Conservation (phyloP, 2,113 vertebrate genomes). For the Protobothrops mucrosquamatus region DNA sequence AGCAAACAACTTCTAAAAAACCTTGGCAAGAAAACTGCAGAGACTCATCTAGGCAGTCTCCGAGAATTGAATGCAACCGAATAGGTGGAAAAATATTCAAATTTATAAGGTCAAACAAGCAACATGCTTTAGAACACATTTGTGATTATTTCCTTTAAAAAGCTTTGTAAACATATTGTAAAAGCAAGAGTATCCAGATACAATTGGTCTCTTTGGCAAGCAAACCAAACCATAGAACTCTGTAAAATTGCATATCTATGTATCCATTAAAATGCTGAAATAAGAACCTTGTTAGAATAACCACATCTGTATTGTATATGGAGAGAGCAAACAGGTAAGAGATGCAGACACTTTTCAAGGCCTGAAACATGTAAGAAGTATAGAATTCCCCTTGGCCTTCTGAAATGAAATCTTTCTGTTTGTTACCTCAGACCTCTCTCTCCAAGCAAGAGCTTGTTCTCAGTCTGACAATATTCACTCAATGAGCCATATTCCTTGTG, state of each 20-base stretch:
- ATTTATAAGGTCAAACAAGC: not conserved
- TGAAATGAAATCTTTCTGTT: not conserved
- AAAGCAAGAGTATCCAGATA: not conserved
- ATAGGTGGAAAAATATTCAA: not conserved
- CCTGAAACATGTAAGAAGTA: not conserved
- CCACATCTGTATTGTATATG: not conserved
- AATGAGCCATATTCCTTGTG: not conserved
- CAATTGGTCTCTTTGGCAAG: not conserved
- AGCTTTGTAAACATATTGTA: not conserved
- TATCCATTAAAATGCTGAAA: not conserved
- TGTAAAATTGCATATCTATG: not conserved
- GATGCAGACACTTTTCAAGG: not conserved
- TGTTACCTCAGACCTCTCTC: not conserved
- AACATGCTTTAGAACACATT: not conserved
- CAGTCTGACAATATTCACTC: not conserved
- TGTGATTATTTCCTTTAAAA: not conserved
- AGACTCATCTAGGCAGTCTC: not conserved
- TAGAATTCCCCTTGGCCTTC: not conserved
- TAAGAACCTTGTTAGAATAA: not conserved
- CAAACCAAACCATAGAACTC: not conserved
- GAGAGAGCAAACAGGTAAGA: not conserved
- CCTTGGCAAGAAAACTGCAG: not conserved
- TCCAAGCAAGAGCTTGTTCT: not conserved
- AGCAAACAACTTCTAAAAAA: not conserved
- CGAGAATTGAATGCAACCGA: not conserved